Evolutionary conservation across 2,888 invertebrate genomes (phyloP).

Genomic region (Epirrita christyi): DNA sequence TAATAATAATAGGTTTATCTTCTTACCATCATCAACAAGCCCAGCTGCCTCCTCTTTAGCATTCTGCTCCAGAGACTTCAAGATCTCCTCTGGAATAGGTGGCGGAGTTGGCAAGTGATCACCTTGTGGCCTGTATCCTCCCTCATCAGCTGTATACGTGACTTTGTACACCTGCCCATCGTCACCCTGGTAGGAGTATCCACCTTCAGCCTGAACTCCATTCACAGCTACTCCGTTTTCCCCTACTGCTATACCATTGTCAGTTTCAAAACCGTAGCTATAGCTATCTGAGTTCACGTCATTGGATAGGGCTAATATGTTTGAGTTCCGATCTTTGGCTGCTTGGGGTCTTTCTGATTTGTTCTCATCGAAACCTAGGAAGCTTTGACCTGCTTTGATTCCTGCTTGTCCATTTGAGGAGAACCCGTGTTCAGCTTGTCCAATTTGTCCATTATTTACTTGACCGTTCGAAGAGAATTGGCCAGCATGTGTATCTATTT

Average conservation of each 20-base stretch:
- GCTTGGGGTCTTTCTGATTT: constrained; percentile 56
- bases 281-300: constrained; percentile 61
- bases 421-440: neutral
- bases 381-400: constrained; percentile 13
- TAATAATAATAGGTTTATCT: constrained; percentile 33
- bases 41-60: constrained; percentile 72
- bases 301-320: constrained; percentile 60
- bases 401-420: constrained; percentile 17
- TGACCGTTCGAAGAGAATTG: constrained; percentile 2
- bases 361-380: constrained; percentile 28
- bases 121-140: constrained; percentile 67
- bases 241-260: constrained; percentile 71
- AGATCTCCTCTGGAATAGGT: constrained; percentile 69
- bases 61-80: constrained; percentile 67
- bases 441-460: neutral
- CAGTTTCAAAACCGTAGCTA: constrained; percentile 68
- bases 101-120: constrained; percentile 72
- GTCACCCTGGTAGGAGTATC: constrained; percentile 69
- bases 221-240: constrained; percentile 61
- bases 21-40: constrained; percentile 71
- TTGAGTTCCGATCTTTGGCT: constrained; percentile 55
- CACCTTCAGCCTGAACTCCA: constrained; percentile 69
- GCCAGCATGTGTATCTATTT: constrained; percentile 5
- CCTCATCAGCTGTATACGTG: constrained; percentile 70
- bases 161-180: constrained; percentile 73